Evolutionary conservation across 2,797 vertebrate species (phyloP).

Genomic region (Phalloptychus januarius): DNA sequence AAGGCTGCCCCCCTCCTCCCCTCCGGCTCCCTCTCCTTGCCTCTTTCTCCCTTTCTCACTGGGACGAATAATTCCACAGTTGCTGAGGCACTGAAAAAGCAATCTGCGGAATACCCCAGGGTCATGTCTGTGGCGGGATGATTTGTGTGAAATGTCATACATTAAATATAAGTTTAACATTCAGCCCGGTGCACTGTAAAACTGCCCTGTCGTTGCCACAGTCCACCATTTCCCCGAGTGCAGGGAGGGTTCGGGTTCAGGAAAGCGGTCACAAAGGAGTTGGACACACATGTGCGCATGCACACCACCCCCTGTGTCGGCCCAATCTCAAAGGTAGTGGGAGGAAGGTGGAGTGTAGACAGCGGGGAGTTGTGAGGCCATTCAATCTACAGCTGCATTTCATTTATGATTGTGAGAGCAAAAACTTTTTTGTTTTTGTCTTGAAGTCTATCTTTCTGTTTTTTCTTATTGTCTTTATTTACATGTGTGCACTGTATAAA

Average conservation of each 20-base stretch:
- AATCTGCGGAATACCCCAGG: conserved; percentile 88
- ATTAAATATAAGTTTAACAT: conserved; percentile 91
- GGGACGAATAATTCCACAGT: conserved; percentile 88
- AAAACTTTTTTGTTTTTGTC: conserved; percentile 62
- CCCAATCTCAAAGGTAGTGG: conserved; percentile 71
- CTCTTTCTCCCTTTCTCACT: conserved; percentile 66
- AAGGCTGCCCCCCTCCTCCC: conserved; percentile 60
- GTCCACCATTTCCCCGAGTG: conserved; percentile 74
- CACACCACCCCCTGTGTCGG: conserved; percentile 74
- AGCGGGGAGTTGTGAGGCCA: conserved; percentile 69
- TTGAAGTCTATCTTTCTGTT: conserved; percentile 55
- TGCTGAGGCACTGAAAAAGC: conserved; percentile 90
- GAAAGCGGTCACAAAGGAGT: conserved; percentile 83
- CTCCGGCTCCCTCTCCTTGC: conserved; percentile 27
- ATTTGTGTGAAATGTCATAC: conserved; percentile 91
- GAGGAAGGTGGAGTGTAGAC: conserved; percentile 50
- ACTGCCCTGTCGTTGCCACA: conserved; percentile 82
- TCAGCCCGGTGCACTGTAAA: conserved; percentile 85
- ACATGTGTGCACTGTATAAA: conserved; percentile 47
- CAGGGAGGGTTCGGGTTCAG: conserved; percentile 78
- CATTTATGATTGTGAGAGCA: conserved; percentile 76
- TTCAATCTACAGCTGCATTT: conserved; percentile 82
- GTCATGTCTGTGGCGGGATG: conserved; percentile 88
- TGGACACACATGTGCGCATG: conserved; percentile 58
- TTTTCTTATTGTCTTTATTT: conserved; percentile 29